Conservation (phyloP, 2,113 vertebrate genomes). For the Hemibagrus wyckioides region DNA sequence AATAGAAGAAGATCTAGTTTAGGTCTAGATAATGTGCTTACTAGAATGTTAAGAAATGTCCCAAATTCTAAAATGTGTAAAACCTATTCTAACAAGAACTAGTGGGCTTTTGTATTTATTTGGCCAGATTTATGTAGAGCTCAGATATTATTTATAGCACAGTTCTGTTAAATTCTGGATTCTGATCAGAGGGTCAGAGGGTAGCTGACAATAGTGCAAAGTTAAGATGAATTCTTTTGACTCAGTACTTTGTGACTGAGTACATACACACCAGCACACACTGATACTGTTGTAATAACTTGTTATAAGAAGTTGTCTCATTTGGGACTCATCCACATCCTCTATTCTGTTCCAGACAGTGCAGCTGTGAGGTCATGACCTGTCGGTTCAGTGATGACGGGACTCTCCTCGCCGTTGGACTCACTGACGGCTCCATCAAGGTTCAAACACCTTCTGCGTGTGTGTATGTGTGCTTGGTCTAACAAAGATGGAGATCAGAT, state of each 20-base stretch:
- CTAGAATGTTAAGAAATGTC: background rate
- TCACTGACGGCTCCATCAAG: slow-evolving; percentile 62
- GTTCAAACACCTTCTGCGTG: slow-evolving; percentile 42
- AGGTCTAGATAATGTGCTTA: background rate
- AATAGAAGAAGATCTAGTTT: background rate
- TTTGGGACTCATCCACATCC: background rate
- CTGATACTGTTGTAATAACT: background rate
- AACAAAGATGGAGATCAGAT: background rate
- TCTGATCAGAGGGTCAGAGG: background rate
- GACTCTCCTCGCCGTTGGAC: slow-evolving; percentile 59
- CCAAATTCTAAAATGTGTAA: background rate
- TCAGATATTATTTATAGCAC: background rate
- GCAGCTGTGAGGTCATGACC: slow-evolving; percentile 58
- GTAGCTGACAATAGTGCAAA: too few relatives aligned
- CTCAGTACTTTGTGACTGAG: background rate
- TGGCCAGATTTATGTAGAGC: background rate
- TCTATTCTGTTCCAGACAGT: slow-evolving; percentile 54
- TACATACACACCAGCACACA: background rate
- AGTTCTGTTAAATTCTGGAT: background rate
- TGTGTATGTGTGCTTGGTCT: background rate
- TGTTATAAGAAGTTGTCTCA: too few relatives aligned
- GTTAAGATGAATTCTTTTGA: too few relatives aligned
- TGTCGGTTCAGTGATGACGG: slow-evolving; percentile 66
- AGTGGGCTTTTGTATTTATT: too few relatives aligned
- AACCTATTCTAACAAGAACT: background rate